Percentiles rank a stretch among this genome's conserved stretches.
Evolutionary conservation across 2,113 vertebrate genomes (phyloP).

Genomic region (Poecilia latipinna): DNA sequence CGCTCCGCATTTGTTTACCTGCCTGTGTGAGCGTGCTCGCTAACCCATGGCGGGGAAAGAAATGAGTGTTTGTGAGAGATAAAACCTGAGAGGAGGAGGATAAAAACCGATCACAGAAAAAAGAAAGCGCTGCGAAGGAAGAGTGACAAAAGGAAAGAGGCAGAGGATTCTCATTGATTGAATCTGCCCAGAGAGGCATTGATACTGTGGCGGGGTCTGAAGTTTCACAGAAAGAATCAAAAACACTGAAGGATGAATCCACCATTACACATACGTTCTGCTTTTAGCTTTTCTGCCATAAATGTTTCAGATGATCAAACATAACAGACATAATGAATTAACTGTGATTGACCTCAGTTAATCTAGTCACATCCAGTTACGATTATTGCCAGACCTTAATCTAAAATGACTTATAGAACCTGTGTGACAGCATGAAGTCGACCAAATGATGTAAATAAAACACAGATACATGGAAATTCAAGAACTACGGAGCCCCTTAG

Average conservation of each 20-base stretch:
- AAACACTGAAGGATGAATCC: not conserved
- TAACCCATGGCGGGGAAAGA: slow-evolving; percentile 36
- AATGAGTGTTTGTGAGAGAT: slow-evolving; percentile 67
- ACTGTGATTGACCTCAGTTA: too few species aligned
- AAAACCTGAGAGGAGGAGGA: slow-evolving; percentile 65
- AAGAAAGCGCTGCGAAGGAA: slow-evolving; percentile 33
- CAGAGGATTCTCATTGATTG: slow-evolving; percentile 63
- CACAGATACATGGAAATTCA: too few species aligned
- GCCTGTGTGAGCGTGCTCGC: slow-evolving; percentile 40
- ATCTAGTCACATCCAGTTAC: too few species aligned
- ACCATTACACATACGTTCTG: not conserved
- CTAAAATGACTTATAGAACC: not conserved
- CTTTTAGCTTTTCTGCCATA: not conserved
- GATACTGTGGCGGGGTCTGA: slow-evolving; percentile 35
- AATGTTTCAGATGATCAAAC: not conserved
- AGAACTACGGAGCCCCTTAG: too few species aligned
- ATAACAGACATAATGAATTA: not conserved
- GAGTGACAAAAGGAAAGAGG: slow-evolving; percentile 23
- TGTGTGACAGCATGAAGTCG: not conserved
- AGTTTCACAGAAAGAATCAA: slow-evolving; percentile 22
- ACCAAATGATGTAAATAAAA: too few species aligned
- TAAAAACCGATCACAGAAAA: slow-evolving; percentile 14
- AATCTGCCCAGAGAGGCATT: slow-evolving; percentile 45
- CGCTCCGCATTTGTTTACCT: slow-evolving; percentile 56
- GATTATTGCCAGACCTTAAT: not conserved